A percentile compares a stretch with the other conserved stretches of the same genome.
Evolutionary conservation across 1,140 invertebrate species (phyloP).

Genomic region (Leptopilina clavipes): DNA sequence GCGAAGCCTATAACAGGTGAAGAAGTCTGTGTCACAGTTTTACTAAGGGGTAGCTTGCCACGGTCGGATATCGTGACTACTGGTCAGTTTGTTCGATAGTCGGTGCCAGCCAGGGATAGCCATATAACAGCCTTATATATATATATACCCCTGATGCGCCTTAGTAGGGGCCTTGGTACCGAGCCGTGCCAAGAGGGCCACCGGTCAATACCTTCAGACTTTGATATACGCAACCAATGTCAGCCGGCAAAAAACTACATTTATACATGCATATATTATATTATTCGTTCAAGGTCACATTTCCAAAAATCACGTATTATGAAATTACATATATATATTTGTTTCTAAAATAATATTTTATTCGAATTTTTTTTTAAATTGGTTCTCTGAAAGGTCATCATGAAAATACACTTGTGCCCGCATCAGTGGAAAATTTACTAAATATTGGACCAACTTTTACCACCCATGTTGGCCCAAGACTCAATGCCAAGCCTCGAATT

Average conservation of each 20-base stretch:
- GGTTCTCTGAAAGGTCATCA: too few relatives aligned
- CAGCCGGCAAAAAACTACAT: slow-evolving; percentile 45
- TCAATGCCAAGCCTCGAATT: too few relatives aligned
- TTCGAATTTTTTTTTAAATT: too few relatives aligned
- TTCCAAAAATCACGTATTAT: not conserved
- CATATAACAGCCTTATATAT: slow-evolving; percentile 66
- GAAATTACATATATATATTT: too few relatives aligned
- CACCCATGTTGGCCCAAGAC: too few relatives aligned
- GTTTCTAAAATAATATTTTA: too few relatives aligned
- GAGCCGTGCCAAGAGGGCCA: slow-evolving; percentile 74
- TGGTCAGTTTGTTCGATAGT: slow-evolving; percentile 77
- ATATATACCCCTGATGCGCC: slow-evolving; percentile 55
- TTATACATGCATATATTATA: slow-evolving; percentile 25
- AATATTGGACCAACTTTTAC: too few relatives aligned
- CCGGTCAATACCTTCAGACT: slow-evolving; percentile 75
- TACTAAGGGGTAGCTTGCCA: slow-evolving; percentile 45
- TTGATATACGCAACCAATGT: slow-evolving; percentile 60
- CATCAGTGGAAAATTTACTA: too few relatives aligned
- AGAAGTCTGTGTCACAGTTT: slow-evolving; percentile 32
- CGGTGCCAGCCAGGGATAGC: slow-evolving; percentile 73
- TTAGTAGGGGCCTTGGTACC: slow-evolving; percentile 71
- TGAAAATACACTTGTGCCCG: too few relatives aligned
- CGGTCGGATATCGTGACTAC: slow-evolving; percentile 73
- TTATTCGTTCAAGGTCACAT: not conserved
- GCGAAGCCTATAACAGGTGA: slow-evolving; percentile 46